A percentile compares a stretch with the other conserved stretches of the same genome.
Evolutionary conservation across 1,140 invertebrate species (phyloP).

Genomic region (Paralvinella palmiformis): DNA sequence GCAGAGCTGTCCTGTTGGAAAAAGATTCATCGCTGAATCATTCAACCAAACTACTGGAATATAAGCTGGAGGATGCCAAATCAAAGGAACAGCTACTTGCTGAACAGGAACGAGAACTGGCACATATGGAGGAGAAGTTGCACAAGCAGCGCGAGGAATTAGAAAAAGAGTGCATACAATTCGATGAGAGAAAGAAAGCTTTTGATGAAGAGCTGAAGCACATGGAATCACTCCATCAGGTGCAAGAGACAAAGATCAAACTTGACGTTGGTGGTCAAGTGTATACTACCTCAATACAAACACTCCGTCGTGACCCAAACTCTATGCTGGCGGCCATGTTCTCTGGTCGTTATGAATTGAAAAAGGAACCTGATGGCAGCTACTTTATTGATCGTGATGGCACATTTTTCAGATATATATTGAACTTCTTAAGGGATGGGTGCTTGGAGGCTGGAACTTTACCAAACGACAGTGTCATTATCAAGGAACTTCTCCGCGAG

Average conservation of each 20-base stretch:
- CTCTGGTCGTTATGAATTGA: constrained; percentile 21
- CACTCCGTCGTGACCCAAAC: constrained; percentile 19
- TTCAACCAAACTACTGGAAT: background rate
- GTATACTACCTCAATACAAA: constrained; percentile 35
- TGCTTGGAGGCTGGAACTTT: constrained; percentile 9
- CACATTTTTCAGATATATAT: constrained; percentile 16
- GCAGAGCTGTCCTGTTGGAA: background rate
- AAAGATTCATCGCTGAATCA: background rate
- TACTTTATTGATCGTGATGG: constrained; percentile 21
- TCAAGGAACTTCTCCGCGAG: constrained; percentile 13
- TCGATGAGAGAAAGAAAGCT: background rate
- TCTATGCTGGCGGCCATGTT: constrained; percentile 28
- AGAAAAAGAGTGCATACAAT: background rate
- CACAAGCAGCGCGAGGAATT: background rate
- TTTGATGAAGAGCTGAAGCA: constrained; percentile 1
- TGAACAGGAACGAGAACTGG: constrained; percentile 1
- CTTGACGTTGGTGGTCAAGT: constrained; percentile 42
- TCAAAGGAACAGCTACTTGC: background rate
- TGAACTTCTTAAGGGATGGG: constrained; percentile 18
- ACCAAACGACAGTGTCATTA: background rate
- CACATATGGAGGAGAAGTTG: background rate
- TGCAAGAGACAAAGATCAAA: constrained; percentile 23
- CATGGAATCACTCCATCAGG: background rate
- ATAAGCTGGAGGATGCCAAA: background rate
- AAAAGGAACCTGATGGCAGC: constrained; percentile 9